Evolutionary conservation across 2,113 vertebrate genomes (phyloP).

Genomic region (Rattus rattus): DNA sequence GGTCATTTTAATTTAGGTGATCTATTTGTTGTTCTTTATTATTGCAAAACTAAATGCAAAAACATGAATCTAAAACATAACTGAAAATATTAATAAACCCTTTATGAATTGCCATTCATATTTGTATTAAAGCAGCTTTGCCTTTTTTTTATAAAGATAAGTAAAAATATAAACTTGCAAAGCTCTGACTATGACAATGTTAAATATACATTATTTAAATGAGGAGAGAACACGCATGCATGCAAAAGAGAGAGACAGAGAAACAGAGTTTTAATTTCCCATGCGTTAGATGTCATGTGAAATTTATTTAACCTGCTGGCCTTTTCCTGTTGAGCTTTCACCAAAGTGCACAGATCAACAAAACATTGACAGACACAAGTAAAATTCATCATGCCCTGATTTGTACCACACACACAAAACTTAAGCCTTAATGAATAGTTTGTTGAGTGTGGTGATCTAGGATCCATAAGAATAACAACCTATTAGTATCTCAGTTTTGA

Average conservation of each 20-base stretch:
- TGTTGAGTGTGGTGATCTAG: conserved; percentile 57
- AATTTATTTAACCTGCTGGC: conserved; percentile 83
- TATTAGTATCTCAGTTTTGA: not conserved
- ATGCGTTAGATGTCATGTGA: conserved; percentile 67
- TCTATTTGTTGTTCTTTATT: conserved; percentile 78
- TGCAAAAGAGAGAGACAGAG: not conserved
- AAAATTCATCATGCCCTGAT: conserved; percentile 77
- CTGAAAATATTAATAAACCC: not conserved
- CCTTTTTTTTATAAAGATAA: conserved; percentile 68
- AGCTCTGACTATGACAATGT: conserved; percentile 5
- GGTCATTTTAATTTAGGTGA: conserved; percentile 78
- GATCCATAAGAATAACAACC: not conserved
- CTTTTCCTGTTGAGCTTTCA: conserved; percentile 81
- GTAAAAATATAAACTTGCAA: conserved; percentile 71
- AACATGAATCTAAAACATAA: conserved; percentile 52
- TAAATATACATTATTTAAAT: not conserved
- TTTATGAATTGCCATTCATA: conserved; percentile 60
- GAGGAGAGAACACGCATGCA: not conserved
- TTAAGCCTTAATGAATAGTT: conserved; percentile 40
- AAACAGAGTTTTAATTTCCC: conserved; percentile 57
- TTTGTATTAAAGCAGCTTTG: conserved; percentile 23
- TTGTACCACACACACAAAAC: conserved; percentile 71
- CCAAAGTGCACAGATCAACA: conserved; percentile 79
- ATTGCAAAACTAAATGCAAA: conserved; percentile 83
- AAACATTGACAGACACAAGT: conserved; percentile 78